Conservation (phyloP, 2,888 invertebrate species). For the Panopea generosa region DNA sequence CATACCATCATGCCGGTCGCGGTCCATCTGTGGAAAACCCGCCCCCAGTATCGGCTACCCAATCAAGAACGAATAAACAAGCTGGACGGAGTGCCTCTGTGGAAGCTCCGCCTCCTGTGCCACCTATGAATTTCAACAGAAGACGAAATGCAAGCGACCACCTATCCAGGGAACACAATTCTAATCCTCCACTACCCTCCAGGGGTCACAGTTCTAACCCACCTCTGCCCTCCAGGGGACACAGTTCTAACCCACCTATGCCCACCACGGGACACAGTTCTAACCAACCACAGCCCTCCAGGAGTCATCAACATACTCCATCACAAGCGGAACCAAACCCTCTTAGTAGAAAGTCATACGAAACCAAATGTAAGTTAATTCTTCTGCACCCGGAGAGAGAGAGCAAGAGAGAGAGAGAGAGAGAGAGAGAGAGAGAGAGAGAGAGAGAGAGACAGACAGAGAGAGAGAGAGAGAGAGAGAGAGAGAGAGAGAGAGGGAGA, state of each 20-base stretch:
- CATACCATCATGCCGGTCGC: neutral
- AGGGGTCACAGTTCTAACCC: no score
- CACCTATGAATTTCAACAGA: neutral
- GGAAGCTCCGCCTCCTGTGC: conserved; percentile 7
- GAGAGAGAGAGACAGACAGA: conserved; percentile 12
- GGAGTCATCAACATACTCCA: no score
- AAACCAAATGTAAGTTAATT: conserved; percentile 31
- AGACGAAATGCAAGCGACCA: neutral
- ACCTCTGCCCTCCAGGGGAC: no score
- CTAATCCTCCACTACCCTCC: no score
- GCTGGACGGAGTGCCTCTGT: neutral
- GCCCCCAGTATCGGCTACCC: conserved; percentile 1
- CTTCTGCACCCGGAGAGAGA: neutral
- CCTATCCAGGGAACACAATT: no score
- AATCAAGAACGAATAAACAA: neutral
- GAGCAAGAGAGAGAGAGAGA: no score
- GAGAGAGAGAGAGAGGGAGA: no score
- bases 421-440: conserved; percentile 11
- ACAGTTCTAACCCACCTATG: no score
- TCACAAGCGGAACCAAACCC: neutral
- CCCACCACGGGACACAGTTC: no score
- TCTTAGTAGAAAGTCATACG: conserved; percentile 8
- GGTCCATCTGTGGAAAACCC: neutral
- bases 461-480: conserved; percentile 15
- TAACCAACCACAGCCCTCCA: no score